These are phyloP conservation scores for Smutsia temminckii DNA, from an alignment of 2,797 vertebrate species.

Conservation along the genomic window DNA sequence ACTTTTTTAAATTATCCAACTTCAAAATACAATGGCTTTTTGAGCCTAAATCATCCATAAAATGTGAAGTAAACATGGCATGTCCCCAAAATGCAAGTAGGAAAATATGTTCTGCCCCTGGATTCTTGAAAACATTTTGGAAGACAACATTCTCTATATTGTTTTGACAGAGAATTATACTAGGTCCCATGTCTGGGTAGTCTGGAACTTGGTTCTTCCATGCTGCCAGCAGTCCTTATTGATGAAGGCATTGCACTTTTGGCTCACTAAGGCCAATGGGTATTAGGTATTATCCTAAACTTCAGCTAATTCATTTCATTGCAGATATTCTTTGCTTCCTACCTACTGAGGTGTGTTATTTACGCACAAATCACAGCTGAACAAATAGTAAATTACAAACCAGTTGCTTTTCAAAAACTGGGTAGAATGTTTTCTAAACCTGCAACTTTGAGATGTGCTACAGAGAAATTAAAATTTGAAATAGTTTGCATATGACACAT, in stretches of 20 bases:
- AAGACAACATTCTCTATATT: neutral
- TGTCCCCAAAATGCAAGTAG: neutral
- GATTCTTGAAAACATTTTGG: neutral
- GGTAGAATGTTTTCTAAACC: neutral
- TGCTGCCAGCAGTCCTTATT: neutral
- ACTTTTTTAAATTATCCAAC: neutral
- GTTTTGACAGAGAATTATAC: neutral
- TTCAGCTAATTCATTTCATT: neutral
- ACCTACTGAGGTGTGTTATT: neutral
- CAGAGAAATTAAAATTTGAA: conserved; percentile 17
- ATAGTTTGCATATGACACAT: neutral
- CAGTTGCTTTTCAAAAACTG: neutral
- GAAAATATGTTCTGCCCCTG: neutral
- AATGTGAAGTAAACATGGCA: neutral
- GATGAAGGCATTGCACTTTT: neutral
- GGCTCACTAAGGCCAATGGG: neutral
- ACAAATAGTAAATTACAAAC: neutral
- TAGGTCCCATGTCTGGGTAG: neutral
- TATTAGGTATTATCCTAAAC: neutral
- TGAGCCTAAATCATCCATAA: neutral
- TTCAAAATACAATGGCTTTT: conserved; percentile 39
- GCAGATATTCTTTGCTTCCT: neutral
- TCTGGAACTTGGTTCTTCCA: neutral
- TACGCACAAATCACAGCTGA: neutral
- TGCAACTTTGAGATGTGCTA: neutral